Evolutionary conservation across 1,140 invertebrate genomes (phyloP), one percentile per base, ranked within the genome.

Genomic region (Wiebesia pumilae): DNA sequence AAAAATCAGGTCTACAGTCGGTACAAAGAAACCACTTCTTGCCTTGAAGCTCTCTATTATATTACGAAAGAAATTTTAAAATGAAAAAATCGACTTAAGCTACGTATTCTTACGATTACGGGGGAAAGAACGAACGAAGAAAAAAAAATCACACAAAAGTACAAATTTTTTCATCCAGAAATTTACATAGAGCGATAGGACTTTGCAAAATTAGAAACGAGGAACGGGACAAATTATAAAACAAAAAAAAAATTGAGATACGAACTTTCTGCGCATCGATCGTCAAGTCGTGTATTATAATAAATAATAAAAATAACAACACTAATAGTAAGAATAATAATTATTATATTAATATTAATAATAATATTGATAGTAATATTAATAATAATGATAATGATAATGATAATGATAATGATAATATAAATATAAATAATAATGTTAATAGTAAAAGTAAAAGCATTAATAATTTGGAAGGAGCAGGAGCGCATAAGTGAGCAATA

Each of bases 21-120:
- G 92, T 93, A 94, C 92, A 93, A 93, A 93, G 86, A 92, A 92
- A 93, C 90, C 93, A 94, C 90, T 92, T 93, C 92, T 94, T 94
- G 93, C 93, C 93, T 94, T 93, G 90, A 91, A 91, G 93, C 93
- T 94, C 92, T 93, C 92, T 93, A 93, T 90, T 77, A 47, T 78
- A 85, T 12, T 71, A 84, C 47, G 43, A 73, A 73, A 69, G 51
- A 81, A 54, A 73, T 73, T 85, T 85, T 73, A 27, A 85, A 78
- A 81, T 62, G 51, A 81, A 67, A 80, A 75, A 83, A 33, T 62
- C 38, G 54, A 77, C n/a, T 38, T 83, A 65, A 73, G 73, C 54
- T 75, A 43, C 71, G 47, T 12, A 62, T 62, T 77, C 38, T 62
- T 16, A 47, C 19, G 30, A 38, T 6, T 35, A 67, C 38, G 77